phyloP scores from a whole-genome alignment of 2,797 vertebrate species.

The Lithobates pipiens region DNA sequence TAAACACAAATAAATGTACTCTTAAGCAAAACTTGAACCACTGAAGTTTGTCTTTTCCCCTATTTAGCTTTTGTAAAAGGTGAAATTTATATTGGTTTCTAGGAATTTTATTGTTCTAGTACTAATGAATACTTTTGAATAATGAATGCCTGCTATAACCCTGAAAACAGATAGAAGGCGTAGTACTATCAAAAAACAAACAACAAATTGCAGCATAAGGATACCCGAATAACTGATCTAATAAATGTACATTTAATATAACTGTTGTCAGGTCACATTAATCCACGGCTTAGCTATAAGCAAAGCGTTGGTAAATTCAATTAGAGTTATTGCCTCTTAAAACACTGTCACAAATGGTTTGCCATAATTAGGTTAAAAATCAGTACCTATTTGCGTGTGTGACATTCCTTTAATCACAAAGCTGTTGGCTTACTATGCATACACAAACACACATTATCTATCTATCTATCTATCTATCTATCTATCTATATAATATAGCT shows the following conservation, averaged over 20 bases:
- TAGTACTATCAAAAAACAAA: not conserved
- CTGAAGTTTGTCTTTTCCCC: no score
- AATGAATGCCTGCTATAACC: no score
- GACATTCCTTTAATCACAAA: constrained; percentile 14
- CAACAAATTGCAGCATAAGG: not conserved
- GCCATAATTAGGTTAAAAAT: constrained; percentile 53
- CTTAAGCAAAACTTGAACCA: no score
- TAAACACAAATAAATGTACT: no score
- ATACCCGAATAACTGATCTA: constrained; percentile 41
- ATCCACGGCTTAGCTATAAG: constrained; percentile 60
- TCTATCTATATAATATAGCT: no score
- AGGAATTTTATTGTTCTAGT: not conserved
- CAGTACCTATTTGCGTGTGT: constrained; percentile 10
- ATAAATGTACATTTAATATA: constrained; percentile 59
- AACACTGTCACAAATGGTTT: constrained; percentile 67
- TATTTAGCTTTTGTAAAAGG: no score
- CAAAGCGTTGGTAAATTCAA: constrained; percentile 62
- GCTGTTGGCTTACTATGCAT: not conserved
- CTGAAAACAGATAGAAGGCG: no score
- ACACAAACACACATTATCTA: no score
- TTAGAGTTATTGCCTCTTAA: constrained; percentile 64
- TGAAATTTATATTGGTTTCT: not conserved
- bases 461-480: no score
- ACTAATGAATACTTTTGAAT: not conserved
- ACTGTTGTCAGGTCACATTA: constrained; percentile 64